Conservation (phyloP, 2,113 vertebrate genomes). For the Hystrix brachyura region DNA sequence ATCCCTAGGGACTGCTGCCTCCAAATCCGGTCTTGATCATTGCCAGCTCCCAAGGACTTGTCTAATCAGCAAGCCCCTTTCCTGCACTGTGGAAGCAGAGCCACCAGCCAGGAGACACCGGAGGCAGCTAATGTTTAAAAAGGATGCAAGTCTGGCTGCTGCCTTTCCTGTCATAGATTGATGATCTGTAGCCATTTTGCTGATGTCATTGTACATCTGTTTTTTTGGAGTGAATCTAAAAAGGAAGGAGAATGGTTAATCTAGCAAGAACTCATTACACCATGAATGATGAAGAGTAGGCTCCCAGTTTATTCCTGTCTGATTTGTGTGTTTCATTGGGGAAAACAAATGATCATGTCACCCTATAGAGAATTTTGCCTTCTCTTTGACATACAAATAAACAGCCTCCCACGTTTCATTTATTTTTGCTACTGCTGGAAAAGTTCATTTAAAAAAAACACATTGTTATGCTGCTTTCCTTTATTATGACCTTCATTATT, state of each 20-base stretch:
- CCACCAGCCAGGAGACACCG: conserved; percentile 30
- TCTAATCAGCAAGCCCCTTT: not conserved
- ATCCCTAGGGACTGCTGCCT: not conserved
- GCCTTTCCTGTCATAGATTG: conserved; percentile 66
- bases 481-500: conserved; percentile 41
- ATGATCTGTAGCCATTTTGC: conserved; percentile 57
- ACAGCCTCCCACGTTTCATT: conserved; percentile 60
- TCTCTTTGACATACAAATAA: conserved; percentile 69
- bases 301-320: conserved; percentile 53
- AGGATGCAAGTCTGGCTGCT: conserved; percentile 38
- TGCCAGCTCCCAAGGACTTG: not conserved
- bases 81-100: not conserved
- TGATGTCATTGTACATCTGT: conserved; percentile 73
- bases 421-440: conserved; percentile 62
- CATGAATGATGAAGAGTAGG: conserved; percentile 57
- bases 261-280: conserved; percentile 60
- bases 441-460: conserved; percentile 37
- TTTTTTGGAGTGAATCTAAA: not conserved
- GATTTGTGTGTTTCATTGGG: conserved; percentile 70
- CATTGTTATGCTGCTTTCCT: conserved; percentile 2
- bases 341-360: conserved; percentile 76
- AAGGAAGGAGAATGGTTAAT: conserved; percentile 58
- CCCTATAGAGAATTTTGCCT: conserved; percentile 61
- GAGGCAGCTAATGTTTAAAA: conserved; percentile 22
- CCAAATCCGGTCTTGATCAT: not conserved